phyloP scores from a whole-genome alignment of 2,113 vertebrate species.

The Pelobates fuscus region DNA sequence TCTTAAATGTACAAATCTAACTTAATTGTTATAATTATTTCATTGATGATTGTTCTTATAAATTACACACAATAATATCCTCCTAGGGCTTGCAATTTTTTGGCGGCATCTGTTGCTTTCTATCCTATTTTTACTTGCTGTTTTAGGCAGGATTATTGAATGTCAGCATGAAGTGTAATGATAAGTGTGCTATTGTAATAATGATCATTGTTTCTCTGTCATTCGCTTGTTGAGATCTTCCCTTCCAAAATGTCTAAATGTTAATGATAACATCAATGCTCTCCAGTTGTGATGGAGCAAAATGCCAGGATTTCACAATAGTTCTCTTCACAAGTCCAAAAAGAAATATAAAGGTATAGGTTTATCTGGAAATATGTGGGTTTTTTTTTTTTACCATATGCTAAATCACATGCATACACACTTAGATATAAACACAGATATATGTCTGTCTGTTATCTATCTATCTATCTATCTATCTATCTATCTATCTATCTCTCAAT shows the following conservation, averaged over 20 bases:
- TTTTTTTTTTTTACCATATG: too few species aligned
- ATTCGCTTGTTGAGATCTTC: conserved; percentile 30
- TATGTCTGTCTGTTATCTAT: too few species aligned
- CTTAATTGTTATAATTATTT: conserved; percentile 42
- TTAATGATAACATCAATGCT: conserved; percentile 35
- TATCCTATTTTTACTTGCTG: conserved; percentile 35
- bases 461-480: too few species aligned
- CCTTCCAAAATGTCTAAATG: conserved; percentile 41
- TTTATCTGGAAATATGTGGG: too few species aligned
- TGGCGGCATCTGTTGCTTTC: conserved; percentile 12
- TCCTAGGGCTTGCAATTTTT: conserved; percentile 19
- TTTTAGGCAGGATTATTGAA: conserved; percentile 38
- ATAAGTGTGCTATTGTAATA: conserved; percentile 44
- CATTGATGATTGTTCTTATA: conserved; percentile 1
- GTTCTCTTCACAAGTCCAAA: conserved; percentile 6
- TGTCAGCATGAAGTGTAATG: conserved; percentile 40
- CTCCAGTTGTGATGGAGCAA: conserved; percentile 27
- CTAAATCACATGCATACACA: too few species aligned
- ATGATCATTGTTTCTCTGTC: conserved; percentile 37
- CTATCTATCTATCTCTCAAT: too few species aligned
- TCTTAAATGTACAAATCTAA: conserved; percentile 11
- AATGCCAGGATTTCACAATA: conserved; percentile 16
- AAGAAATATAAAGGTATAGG: not conserved
- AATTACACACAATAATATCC: conserved; percentile 37
- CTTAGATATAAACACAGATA: too few species aligned